Conservation (phyloP, 1,140 invertebrate species). For the Megalopta genalis region DNA sequence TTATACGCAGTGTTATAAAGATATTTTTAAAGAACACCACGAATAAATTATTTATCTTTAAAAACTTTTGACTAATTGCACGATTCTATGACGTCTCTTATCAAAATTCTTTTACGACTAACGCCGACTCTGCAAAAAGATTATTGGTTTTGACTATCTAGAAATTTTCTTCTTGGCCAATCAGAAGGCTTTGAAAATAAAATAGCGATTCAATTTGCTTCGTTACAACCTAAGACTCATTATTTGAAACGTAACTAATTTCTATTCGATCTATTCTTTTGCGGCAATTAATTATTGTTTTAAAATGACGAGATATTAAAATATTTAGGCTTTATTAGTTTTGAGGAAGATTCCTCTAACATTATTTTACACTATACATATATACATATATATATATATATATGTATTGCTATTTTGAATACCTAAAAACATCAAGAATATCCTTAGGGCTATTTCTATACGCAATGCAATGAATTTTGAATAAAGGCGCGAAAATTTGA, state of each 20-base stretch:
- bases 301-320: background rate
- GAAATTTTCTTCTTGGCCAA: constrained; percentile 39
- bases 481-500: too few species aligned
- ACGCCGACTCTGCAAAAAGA: constrained; percentile 38
- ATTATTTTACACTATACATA: background rate
- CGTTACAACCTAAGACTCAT: background rate
- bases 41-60: constrained; percentile 42
- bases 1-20: constrained; percentile 11
- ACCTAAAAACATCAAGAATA: constrained; percentile 18
- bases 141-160: constrained; percentile 38
- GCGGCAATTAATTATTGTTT: background rate
- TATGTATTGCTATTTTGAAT: background rate
- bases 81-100: constrained; percentile 50
- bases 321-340: background rate
- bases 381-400: too few species aligned
- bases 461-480: too few species aligned
- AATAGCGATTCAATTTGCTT: constrained; percentile 16
- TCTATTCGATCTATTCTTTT: background rate
- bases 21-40: constrained; percentile 1
- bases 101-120: constrained; percentile 51
- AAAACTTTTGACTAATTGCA: constrained; percentile 51
- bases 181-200: constrained; percentile 23
- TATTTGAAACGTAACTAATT: constrained; percentile 22
- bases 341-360: background rate
- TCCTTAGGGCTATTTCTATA: constrained; percentile 7